Base-by-base conservation (phyloP, 2,888 invertebrate genomes). In the Mantis religiosa region DNA sequence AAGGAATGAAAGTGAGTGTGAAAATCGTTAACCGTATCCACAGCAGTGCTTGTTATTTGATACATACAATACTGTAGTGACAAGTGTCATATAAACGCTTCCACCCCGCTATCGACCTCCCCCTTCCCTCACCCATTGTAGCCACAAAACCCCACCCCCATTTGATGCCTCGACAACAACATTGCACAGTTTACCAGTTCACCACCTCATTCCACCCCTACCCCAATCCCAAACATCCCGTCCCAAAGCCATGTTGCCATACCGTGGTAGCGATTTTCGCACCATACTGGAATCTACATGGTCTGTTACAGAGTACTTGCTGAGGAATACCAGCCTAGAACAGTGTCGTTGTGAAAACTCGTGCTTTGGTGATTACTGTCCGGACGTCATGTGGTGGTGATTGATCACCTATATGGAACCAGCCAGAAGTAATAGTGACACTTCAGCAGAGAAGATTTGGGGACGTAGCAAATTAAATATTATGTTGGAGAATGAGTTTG, bases 1-100 rank as follows among this genome's bases (percentile, higher is more conserved):
- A 54, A 54, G 14, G 54, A 71, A 71, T 15, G 54, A 71, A 25
- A 71, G 41, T 41, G 54, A 71, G 54, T 71, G 54, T 71, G 54
- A 71, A 71, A 71, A 71, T 71, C 20, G 54, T 41, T 25, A 71
- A 71, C 54, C 25, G 54, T 71, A 71, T 71, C 25, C 54, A 71
- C 20, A 71, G 15, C 54, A 71, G 15, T 71, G 54, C 20, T 85
- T 47, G 85, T 54, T 86, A 86, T 86, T 86, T 86, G 86, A 86
- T 86, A 86, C 81, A 86, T 81, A 86, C 86, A 86, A 86, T 86
- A 71, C 20, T 3, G 54, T 71, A 86, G 81, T 81, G 86, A 86
- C 86, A 86, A 86, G 86, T 86, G 86, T 86, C 86, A 86, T 86
- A 86, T 86, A 86, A 86, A 86, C 86, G 15, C 86, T 71, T 7